These are phyloP conservation scores for Vanacampus margaritifer DNA, from an alignment of 2,113 vertebrate species.

Conservation along the genomic window DNA sequence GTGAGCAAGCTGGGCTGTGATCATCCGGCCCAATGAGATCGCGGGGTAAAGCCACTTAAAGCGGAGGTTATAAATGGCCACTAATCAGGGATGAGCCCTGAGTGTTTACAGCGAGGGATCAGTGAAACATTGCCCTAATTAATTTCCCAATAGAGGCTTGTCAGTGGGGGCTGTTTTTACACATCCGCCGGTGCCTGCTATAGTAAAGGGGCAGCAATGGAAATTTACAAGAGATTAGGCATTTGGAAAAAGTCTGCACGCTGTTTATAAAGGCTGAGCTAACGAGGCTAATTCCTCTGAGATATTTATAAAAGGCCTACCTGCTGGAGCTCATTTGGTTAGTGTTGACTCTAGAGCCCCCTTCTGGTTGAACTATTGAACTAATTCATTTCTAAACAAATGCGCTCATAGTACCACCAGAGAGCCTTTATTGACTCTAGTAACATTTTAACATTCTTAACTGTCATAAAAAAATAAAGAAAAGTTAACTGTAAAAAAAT, in stretches of 20 bases:
- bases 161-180: conserved; percentile 48
- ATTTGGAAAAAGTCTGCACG: conserved; percentile 56
- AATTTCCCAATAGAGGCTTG: conserved; percentile 58
- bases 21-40: conserved; percentile 60
- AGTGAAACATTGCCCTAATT: conserved; percentile 71
- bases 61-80: conserved; percentile 70
- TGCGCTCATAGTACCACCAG: not conserved
- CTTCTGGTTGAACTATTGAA: conserved; percentile 39
- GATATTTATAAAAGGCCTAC: conserved; percentile 57
- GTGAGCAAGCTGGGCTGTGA: conserved; percentile 28
- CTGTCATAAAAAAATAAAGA: not conserved
- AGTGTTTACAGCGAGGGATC: conserved; percentile 64
- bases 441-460: not conserved
- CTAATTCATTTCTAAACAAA: not conserved
- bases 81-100: conserved; percentile 70
- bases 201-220: conserved; percentile 53
- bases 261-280: conserved; percentile 51
- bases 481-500: not conserved
- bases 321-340: conserved; percentile 40
- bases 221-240: conserved; percentile 61
- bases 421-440: not conserved
- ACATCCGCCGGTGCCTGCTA: conserved; percentile 44
- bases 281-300: conserved; percentile 61
- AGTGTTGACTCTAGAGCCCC: conserved; percentile 40
- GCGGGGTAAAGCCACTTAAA: conserved; percentile 59